phyloP scores from a whole-genome alignment of 2,797 vertebrate species.

The Chrosomus eos region DNA sequence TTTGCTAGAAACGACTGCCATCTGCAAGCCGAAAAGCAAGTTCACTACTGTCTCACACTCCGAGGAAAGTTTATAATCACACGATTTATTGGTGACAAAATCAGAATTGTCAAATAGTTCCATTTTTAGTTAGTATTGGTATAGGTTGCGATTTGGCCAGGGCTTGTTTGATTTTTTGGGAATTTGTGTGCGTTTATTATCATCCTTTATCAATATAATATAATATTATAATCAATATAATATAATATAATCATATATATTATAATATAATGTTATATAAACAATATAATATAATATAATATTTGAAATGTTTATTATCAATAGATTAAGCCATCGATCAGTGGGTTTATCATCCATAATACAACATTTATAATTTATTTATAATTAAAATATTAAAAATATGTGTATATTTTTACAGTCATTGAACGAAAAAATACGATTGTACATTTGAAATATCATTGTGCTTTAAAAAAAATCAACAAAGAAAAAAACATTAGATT shows the following conservation, averaged over 20 bases:
- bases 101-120: neutral
- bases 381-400: neutral
- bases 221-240: neutral
- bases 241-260: no score
- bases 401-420: neutral
- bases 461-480: neutral
- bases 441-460: neutral
- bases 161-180: accelerated
- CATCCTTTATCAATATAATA: neutral
- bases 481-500: neutral
- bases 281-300: neutral
- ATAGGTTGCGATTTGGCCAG: neutral
- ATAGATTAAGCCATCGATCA: neutral
- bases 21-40: slow-evolving; percentile 15
- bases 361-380: no score
- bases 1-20: slow-evolving; percentile 35
- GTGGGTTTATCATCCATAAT: neutral
- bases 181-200: neutral
- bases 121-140: neutral
- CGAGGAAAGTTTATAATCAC: neutral
- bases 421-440: neutral
- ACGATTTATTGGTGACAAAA: neutral
- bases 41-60: slow-evolving; percentile 13
- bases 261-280: neutral
- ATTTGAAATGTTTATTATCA: neutral